A percentile compares a stretch with the other conserved stretches of the same genome.
These are phyloP conservation scores for Pavo muticus DNA, from an alignment of 2,113 vertebrate genomes.

Conservation along the genomic window DNA sequence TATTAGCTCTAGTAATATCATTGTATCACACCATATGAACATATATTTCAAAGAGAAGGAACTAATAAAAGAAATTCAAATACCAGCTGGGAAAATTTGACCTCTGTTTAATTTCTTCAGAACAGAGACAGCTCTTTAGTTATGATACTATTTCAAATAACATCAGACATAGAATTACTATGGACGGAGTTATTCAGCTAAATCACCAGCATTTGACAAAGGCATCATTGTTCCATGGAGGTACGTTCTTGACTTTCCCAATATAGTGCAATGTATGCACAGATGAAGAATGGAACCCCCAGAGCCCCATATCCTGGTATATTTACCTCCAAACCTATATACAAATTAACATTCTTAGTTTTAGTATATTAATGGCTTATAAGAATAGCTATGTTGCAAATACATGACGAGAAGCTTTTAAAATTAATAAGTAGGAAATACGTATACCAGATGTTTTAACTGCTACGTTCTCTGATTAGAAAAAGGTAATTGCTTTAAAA, in stretches of 20 bases:
- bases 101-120: not conserved
- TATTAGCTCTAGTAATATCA: not conserved
- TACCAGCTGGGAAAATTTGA: not conserved
- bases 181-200: not conserved
- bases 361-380: not conserved
- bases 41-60: not conserved
- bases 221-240: not conserved
- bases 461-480: not conserved
- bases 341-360: not conserved
- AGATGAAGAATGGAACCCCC: not conserved
- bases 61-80: not conserved
- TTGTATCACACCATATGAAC: not conserved
- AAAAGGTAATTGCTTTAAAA: not conserved
- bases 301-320: not conserved
- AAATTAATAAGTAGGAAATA: not conserved
- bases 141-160: not conserved
- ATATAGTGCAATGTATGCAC: not conserved
- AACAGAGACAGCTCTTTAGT: not conserved
- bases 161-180: not conserved
- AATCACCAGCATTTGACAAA: not conserved
- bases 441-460: not conserved
- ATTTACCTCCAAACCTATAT: not conserved
- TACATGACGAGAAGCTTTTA: not conserved
- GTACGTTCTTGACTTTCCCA: not conserved
- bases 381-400: not conserved